Evolutionary conservation across 2,797 vertebrate species (phyloP).

Genomic region (Anabacerthia variegaticeps): DNA sequence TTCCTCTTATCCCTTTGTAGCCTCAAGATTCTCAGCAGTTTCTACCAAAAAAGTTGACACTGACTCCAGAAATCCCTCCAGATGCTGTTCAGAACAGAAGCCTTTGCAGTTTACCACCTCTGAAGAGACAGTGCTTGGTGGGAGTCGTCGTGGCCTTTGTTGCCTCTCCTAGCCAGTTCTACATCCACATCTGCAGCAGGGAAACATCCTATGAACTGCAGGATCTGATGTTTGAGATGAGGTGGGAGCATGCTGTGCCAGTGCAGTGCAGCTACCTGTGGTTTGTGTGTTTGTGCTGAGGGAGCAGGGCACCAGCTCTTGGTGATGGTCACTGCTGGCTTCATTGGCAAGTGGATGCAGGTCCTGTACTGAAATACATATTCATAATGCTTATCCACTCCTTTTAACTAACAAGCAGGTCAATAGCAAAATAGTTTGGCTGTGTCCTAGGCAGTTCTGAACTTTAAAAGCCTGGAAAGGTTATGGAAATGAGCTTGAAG

Average conservation of each 20-base stretch:
- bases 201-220: conserved; percentile 80
- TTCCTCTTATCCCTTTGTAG: conserved; percentile 42
- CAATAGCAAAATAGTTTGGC: neutral
- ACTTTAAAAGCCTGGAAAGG: neutral
- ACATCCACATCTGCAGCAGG: conserved; percentile 79
- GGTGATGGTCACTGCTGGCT: neutral
- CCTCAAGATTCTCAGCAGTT: conserved; percentile 8
- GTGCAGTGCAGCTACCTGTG: accelerated
- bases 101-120: conserved; percentile 77
- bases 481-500: neutral
- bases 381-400: neutral
- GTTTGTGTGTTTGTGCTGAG: neutral
- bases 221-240: conserved; percentile 93
- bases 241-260: conserved; percentile 69
- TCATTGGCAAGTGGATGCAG: neutral
- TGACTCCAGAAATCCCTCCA: conserved; percentile 75
- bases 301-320: neutral
- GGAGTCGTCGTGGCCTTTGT: conserved; percentile 84
- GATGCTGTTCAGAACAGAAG: conserved; percentile 82
- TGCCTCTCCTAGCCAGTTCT: conserved; percentile 88
- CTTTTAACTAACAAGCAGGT: neutral
- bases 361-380: neutral
- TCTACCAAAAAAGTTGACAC: neutral
- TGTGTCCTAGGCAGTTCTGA: neutral
- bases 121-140: conserved; percentile 74